Evolutionary conservation across 2,113 vertebrate genomes (phyloP), one percentile per base, ranked within the genome.

Genomic region (Monarcha castaneiventris): DNA sequence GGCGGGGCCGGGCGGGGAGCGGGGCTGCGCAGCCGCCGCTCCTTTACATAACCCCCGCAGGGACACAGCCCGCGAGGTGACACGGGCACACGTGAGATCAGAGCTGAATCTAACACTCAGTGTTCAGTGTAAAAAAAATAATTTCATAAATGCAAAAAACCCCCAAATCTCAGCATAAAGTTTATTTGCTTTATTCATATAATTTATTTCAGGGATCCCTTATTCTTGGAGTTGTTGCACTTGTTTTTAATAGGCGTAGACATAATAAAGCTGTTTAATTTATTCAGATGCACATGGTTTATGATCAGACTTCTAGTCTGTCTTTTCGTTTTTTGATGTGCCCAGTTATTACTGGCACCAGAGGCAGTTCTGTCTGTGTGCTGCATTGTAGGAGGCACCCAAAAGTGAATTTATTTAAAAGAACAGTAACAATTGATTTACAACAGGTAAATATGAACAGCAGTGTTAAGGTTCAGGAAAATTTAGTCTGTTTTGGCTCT

Each of bases 71-170:
- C 43, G 0, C 13, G 15, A 66, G 44, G 16, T 39, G 30, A 4
- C n/a, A 4, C 5, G 49, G 85, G 33, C 39, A 27, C 4, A 0
- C 68, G 13, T 21, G n/a, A 30, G 33, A 32, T 7, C 54, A 15
- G 52, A 44, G 49, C 29, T 51, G 39, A 29, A 43, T 48, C 35
- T 13, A 5, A 27, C 79, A 39, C 22, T 5, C 44, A 21, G 16
- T 18, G 33, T 7, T 46, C 44, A 29, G 48, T 33, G 46, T 5
- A 9, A 54, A 32, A 41, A 9, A 9, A 4, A 6, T 1, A 3
- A 2, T 37, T 43, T 55, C 35, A 29, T 12, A 61, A 39, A 17
- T 20, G 48, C 16, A 7, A 1, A n/a, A 55, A 10, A 2, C 16
- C 51, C 16, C 51, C 32, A 33, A 46, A 18, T 13, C 21, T 54